Percentiles rank a stretch among this genome's conserved stretches.
Conservation (phyloP, 1,140 invertebrate genomes). For the Chelonus insularis region DNA sequence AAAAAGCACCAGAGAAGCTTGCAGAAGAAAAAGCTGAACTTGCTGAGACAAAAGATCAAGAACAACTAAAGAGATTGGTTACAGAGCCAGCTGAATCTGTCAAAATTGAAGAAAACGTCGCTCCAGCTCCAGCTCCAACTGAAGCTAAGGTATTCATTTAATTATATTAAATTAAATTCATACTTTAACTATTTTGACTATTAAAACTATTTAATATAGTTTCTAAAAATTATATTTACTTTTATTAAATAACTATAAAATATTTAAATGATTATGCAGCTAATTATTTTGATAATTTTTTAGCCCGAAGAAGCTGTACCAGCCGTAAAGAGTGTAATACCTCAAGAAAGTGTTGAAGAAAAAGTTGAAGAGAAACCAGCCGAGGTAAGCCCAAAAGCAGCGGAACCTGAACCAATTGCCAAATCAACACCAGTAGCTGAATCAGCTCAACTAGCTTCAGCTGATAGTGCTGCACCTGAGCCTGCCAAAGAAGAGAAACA, state of each 20-base stretch:
- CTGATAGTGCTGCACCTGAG: constrained; percentile 26
- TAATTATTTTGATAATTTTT: too few species aligned
- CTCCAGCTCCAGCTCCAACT: not conserved
- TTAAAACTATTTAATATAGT: too few species aligned
- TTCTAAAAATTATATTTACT: too few species aligned
- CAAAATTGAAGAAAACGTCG: not conserved
- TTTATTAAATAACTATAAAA: too few species aligned
- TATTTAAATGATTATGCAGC: too few species aligned
- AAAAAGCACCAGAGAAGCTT: constrained; percentile 18
- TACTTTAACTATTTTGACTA: too few species aligned
- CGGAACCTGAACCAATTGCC: constrained; percentile 34
- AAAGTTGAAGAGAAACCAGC: constrained; percentile 4
- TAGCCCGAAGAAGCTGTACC: not conserved
- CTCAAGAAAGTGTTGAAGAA: not conserved
- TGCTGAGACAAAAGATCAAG: not conserved
- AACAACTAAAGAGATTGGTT: not conserved
- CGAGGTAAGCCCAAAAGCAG: not conserved
- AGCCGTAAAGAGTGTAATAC: not conserved
- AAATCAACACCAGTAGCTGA: constrained; percentile 11
- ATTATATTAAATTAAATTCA: too few species aligned
- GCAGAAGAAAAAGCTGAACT: constrained; percentile 18
- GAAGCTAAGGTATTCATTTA: too few species aligned
- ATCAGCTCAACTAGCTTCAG: constrained; percentile 19
- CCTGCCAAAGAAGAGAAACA: constrained; percentile 33
- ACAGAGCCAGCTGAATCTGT: not conserved